Evolutionary conservation across 2,888 invertebrate genomes (phyloP).

Genomic region (Notodonta ziczac): DNA sequence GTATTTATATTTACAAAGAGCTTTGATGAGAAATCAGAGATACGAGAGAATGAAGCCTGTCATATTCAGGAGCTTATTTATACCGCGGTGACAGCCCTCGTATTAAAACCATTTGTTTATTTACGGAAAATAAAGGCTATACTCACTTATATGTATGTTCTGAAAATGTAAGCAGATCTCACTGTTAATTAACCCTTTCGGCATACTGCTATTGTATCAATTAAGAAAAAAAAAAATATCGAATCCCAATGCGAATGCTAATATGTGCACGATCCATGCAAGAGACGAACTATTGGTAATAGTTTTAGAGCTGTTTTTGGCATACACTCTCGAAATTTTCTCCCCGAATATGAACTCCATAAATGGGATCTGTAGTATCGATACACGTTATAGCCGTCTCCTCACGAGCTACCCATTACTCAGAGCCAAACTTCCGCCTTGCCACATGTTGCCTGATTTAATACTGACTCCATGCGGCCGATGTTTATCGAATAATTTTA

Average conservation of each 20-base stretch:
- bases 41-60: background rate
- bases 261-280: too few relatives aligned
- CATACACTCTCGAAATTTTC: background rate
- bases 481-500: slow-evolving; percentile 40
- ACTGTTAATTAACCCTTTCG: background rate
- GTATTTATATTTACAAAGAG: background rate
- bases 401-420: slow-evolving; percentile 33
- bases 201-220: background rate
- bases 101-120: background rate
- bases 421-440: slow-evolving; percentile 12
- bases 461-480: slow-evolving; percentile 20
- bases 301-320: background rate
- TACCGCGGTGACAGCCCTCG: background rate
- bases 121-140: background rate
- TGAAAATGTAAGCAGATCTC: background rate
- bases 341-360: background rate
- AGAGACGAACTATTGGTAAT: too few relatives aligned
- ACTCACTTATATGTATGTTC: background rate
- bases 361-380: slow-evolving; percentile 10
- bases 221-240: background rate
- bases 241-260: too few relatives aligned
- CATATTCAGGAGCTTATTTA: background rate
- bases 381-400: slow-evolving; percentile 9
- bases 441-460: slow-evolving; percentile 36
- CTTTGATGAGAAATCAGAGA: slow-evolving; percentile 4